Evolutionary conservation across 2,888 invertebrate genomes (phyloP).

Genomic region (Camponotus fellah): DNA sequence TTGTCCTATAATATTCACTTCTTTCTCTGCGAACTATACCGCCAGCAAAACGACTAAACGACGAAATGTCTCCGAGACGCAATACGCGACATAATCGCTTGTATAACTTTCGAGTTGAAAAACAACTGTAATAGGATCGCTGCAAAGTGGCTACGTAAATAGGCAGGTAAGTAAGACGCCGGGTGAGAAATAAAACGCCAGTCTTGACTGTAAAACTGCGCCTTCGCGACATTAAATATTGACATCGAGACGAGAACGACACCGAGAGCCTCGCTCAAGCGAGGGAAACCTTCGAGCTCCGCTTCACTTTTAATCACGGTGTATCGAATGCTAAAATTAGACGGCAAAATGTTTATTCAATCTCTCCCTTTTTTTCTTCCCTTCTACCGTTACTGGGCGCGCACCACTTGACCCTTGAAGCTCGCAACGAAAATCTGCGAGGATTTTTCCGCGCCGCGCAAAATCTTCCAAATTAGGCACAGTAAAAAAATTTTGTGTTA

Average conservation of each 20-base stretch:
- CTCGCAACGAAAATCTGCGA: background rate
- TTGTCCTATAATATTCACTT: slow-evolving; percentile 38
- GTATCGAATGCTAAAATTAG: background rate
- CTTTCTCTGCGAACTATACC: background rate
- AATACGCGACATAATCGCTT: slow-evolving; percentile 10
- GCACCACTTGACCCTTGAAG: background rate
- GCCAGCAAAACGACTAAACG: background rate
- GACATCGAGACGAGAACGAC: background rate
- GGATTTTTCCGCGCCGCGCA: background rate
- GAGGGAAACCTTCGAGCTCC: background rate
- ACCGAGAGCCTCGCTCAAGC: background rate
- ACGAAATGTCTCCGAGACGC: background rate
- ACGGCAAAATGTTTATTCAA: slow-evolving; percentile 4
- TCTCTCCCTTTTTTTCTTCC: background rate
- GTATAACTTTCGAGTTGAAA: slow-evolving; percentile 5
- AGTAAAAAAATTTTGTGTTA: no score
- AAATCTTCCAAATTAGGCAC: slow-evolving; percentile 51
- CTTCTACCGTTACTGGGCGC: background rate
- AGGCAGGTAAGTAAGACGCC: background rate
- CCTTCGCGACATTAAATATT: slow-evolving; percentile 26
- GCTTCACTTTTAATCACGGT: slow-evolving; percentile 1
- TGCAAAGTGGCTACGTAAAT: background rate
- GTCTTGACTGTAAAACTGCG: background rate
- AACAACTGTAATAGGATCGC: background rate
- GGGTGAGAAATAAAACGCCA: background rate